Evolutionary conservation across 2,888 invertebrate species (phyloP).

Genomic region (Embidobia sp.): DNA sequence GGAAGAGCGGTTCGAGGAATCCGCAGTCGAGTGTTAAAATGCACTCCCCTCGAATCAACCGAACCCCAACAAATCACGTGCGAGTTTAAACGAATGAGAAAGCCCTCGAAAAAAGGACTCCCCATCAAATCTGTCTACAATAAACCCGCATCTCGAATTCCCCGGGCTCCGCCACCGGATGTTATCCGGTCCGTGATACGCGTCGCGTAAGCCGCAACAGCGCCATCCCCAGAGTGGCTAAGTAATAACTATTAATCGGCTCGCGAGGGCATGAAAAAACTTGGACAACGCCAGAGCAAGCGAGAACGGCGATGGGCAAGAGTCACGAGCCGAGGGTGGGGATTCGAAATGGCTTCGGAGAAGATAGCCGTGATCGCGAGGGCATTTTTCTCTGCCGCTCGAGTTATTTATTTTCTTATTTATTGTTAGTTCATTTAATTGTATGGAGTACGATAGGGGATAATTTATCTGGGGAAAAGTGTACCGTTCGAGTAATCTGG

Average conservation of each 20-base stretch:
- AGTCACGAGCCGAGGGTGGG: slow-evolving; percentile 8
- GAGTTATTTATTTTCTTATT: slow-evolving; percentile 12
- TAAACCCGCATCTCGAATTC: slow-evolving; percentile 42
- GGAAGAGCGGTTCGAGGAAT: too few species aligned
- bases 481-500: slow-evolving; percentile 1
- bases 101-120: slow-evolving; percentile 17
- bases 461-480: neutral
- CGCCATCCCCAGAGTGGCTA: slow-evolving; percentile 6
- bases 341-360: slow-evolving; percentile 4
- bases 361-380: slow-evolving; percentile 15
- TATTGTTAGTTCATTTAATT: slow-evolving; percentile 20
- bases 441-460: neutral
- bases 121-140: slow-evolving; percentile 27
- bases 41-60: neutral
- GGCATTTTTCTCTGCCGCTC: neutral
- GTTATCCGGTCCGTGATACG: slow-evolving; percentile 20
- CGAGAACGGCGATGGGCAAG: slow-evolving; percentile 10
- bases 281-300: neutral
- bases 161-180: slow-evolving; percentile 3
- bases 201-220: neutral
- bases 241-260: slow-evolving; percentile 48
- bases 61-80: slow-evolving; percentile 15
- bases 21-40: too few species aligned
- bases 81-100: slow-evolving; percentile 19
- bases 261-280: slow-evolving; percentile 21